Percentiles rank a stretch among this genome's conserved stretches.
Conservation (phyloP, 2,113 vertebrate genomes). For the Cricetomys ansorgei region DNA sequence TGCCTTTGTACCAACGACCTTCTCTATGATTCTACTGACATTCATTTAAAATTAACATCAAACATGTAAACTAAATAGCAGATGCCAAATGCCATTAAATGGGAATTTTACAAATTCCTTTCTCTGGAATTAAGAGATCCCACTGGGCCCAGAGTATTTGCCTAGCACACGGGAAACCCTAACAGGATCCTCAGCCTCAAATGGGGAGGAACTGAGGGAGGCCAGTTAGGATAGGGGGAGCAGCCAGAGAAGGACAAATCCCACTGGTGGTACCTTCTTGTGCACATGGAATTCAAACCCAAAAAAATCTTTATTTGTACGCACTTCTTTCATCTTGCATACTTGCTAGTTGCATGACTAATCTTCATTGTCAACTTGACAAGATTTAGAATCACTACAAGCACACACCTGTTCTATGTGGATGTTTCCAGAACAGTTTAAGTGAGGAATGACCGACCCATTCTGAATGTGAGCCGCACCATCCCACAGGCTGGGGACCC, state of each 20-base stretch:
- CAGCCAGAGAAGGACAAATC: neutral
- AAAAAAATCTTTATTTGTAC: neutral
- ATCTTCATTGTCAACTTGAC: neutral
- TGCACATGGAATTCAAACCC: neutral
- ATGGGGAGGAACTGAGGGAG: neutral
- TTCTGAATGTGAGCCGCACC: neutral
- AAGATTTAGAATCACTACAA: neutral
- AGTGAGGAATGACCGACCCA: neutral
- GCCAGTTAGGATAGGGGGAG: neutral
- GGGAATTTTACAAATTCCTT: neutral
- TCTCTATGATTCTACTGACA: slow-evolving; percentile 14
- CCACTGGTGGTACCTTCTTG: neutral
- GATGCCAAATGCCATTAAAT: neutral
- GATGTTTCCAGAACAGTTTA: neutral
- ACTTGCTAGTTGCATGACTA: neutral
- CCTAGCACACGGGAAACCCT: too few species aligned
- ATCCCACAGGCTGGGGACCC: neutral
- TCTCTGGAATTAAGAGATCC: slow-evolving; percentile 26
- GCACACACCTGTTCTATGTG: neutral
- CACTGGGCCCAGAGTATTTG: neutral
- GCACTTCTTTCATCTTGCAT: neutral
- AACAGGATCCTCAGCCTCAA: neutral
- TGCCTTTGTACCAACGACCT: neutral
- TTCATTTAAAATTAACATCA: slow-evolving; percentile 24
- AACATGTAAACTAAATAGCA: slow-evolving; percentile 33